Conservation (phyloP, 2,113 vertebrate species). For the Rynchops niger region DNA sequence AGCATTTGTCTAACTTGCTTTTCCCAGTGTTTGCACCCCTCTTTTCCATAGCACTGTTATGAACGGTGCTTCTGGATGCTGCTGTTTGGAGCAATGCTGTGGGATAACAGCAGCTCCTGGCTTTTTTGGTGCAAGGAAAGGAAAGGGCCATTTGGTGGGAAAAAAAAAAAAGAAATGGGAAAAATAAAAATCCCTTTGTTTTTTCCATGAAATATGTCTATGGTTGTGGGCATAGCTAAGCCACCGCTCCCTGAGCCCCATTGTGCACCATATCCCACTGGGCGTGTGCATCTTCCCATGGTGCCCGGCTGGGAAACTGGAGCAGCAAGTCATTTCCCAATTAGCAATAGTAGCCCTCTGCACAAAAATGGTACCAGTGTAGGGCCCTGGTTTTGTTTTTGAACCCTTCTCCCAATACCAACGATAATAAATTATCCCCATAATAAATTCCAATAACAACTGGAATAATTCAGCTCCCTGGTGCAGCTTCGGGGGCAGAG, state of each 20-base stretch:
- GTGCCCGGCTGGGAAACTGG: background rate
- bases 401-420: background rate
- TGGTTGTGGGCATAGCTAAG: background rate
- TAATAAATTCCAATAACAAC: background rate
- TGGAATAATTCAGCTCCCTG: background rate
- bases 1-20: background rate
- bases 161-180: background rate
- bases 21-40: background rate
- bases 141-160: background rate
- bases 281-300: background rate
- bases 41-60: background rate
- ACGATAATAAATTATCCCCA: background rate
- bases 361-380: background rate
- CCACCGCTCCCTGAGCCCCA: rapidly evolving
- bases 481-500: background rate
- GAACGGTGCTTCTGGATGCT: background rate
- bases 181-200: background rate
- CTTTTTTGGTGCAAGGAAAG: background rate
- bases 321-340: background rate
- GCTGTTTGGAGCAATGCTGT: background rate
- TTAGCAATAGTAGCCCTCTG: background rate
- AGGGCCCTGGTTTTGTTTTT: background rate
- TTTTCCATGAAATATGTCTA: background rate
- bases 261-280: background rate
- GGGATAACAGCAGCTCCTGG: background rate